Evolutionary conservation across 2,113 vertebrate species (phyloP).

Genomic region (Thamnaconus septentrionalis): DNA sequence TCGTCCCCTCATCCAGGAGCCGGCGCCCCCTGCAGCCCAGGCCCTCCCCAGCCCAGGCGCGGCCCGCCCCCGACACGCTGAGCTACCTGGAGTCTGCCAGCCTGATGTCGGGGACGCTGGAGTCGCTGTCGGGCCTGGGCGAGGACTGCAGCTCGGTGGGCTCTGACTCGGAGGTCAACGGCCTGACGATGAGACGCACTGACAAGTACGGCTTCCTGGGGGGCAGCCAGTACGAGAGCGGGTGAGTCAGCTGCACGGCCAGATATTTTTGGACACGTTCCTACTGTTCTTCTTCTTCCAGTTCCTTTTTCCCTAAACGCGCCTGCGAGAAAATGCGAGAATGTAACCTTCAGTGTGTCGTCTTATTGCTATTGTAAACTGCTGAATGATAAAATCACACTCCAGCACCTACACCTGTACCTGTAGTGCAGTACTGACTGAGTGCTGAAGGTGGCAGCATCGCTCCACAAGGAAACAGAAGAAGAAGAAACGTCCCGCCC

Average conservation of each 20-base stretch:
- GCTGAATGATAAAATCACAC: too few relatives aligned
- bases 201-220: slow-evolving; percentile 93
- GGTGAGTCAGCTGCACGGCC: slow-evolving; percentile 71
- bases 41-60: slow-evolving; percentile 53
- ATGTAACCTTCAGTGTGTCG: too few relatives aligned
- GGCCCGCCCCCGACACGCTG: slow-evolving; percentile 80
- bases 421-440: too few relatives aligned
- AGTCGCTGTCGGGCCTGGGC: slow-evolving; percentile 81
- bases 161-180: slow-evolving; percentile 89
- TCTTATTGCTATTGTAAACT: too few relatives aligned
- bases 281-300: too few relatives aligned
- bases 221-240: slow-evolving; percentile 80
- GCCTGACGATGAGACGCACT: slow-evolving; percentile 78
- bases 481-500: too few relatives aligned
- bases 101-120: slow-evolving; percentile 88
- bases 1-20: slow-evolving; percentile 57
- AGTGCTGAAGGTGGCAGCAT: too few relatives aligned
- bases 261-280: too few relatives aligned
- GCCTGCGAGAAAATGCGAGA: too few relatives aligned
- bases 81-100: slow-evolving; percentile 89
- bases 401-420: too few relatives aligned
- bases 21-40: slow-evolving; percentile 9
- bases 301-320: too few relatives aligned
- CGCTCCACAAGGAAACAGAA: too few relatives aligned
- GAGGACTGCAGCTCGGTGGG: slow-evolving; percentile 89